These are phyloP conservation scores for Ammodytes dubius DNA, from an alignment of 2,113 vertebrate genomes.

Conservation along the genomic window DNA sequence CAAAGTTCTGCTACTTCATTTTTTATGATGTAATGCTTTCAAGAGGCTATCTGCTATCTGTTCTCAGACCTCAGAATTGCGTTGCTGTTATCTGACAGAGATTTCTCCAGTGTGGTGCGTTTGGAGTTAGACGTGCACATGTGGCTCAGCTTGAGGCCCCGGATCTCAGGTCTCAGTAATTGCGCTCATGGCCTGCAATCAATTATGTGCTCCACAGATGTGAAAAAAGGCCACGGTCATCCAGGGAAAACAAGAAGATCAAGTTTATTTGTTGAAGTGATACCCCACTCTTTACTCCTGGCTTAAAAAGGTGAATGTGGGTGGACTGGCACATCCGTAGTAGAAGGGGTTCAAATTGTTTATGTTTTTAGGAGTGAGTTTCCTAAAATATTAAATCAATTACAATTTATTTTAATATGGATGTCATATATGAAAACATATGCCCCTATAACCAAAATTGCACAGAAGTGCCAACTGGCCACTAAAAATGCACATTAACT, in stretches of 20 bases:
- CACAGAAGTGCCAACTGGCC: not conserved
- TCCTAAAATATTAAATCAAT: conserved; percentile 3
- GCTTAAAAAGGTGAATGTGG: not conserved
- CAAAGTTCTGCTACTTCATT: not conserved
- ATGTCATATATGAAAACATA: conserved; percentile 15
- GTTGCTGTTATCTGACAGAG: conserved; percentile 30
- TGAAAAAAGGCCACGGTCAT: conserved; percentile 53
- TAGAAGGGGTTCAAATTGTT: not conserved
- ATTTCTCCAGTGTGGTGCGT: conserved; percentile 30
- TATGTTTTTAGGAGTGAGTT: conserved; percentile 23
- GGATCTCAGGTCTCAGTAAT: conserved; percentile 68
- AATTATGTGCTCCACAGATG: conserved; percentile 72
- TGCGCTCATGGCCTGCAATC: conserved; percentile 76
- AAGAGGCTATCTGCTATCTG: not conserved
- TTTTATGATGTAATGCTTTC: not conserved
- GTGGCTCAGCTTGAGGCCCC: conserved; percentile 67
- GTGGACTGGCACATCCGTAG: not conserved
- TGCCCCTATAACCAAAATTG: conserved; percentile 9
- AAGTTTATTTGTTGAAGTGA: conserved; percentile 34
- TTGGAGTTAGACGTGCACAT: conserved; percentile 66
- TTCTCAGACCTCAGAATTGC: not conserved
- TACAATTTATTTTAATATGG: conserved; percentile 12
- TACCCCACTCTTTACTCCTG: not conserved
- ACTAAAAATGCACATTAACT: conserved; percentile 22
- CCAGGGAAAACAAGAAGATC: conserved; percentile 7